Evolutionary conservation across 2,888 invertebrate species (phyloP).

Genomic region (Thera obeliscata): DNA sequence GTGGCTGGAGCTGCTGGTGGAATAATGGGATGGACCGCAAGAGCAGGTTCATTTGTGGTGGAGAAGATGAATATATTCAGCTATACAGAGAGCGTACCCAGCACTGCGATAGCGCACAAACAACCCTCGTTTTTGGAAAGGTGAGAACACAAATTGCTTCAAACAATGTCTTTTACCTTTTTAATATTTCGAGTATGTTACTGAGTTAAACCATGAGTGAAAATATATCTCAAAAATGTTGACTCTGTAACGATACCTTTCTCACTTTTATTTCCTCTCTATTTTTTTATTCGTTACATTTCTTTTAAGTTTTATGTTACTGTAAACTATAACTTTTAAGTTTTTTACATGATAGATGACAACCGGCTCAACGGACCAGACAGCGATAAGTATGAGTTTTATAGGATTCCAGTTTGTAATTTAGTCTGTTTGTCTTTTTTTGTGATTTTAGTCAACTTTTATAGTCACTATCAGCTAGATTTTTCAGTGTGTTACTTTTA

Average conservation of each 20-base stretch:
- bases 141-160: constrained; percentile 44
- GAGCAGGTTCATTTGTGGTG: constrained; percentile 91
- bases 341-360: constrained; percentile 37
- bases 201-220: neutral
- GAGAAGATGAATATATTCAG: constrained; percentile 89
- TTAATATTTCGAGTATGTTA: neutral
- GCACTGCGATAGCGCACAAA: constrained; percentile 73
- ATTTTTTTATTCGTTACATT: neutral
- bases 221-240: too few species aligned
- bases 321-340: constrained; percentile 8
- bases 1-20: constrained; percentile 76
- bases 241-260: too few species aligned
- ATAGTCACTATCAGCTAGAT: constrained; percentile 3
- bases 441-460: constrained; percentile 10
- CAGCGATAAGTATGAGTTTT: constrained; percentile 39
- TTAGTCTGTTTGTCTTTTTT: constrained; percentile 14
- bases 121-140: constrained; percentile 81
- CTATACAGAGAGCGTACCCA: constrained; percentile 78
- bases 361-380: constrained; percentile 30
- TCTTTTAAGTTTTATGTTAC: constrained; percentile 1
- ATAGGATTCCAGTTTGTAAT: constrained; percentile 7
- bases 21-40: constrained; percentile 90
- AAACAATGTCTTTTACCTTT: neutral
- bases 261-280: neutral
- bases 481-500: neutral